phyloP scores from a whole-genome alignment of 2,113 vertebrate genomes.

The Solea senegalensis region DNA sequence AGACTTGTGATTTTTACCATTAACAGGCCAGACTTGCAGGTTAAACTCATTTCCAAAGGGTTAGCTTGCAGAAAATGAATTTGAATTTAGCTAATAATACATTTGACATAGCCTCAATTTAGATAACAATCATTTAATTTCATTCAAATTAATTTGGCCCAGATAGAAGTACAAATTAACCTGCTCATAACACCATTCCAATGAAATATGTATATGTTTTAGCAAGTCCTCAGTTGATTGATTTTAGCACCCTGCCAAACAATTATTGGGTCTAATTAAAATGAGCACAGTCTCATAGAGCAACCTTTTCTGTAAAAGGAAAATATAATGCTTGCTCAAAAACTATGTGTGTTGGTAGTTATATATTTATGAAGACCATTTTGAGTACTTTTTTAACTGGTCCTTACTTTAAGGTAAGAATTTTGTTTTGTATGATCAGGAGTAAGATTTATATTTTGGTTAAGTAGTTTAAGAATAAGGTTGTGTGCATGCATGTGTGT shows the following conservation, averaged over 20 bases:
- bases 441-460: too few species aligned
- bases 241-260: conserved; percentile 55
- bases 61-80: conserved; percentile 31
- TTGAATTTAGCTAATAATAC: conserved; percentile 40
- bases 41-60: conserved; percentile 57
- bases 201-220: conserved; percentile 38
- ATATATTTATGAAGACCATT: too few species aligned
- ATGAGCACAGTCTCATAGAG: conserved; percentile 10
- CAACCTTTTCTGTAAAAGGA: conserved; percentile 2
- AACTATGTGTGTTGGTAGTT: too few species aligned
- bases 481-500: neutral
- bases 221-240: conserved; percentile 47
- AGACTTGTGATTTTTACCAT: conserved; percentile 13
- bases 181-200: conserved; percentile 9
- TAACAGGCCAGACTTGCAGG: conserved; percentile 32
- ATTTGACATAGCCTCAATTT: conserved; percentile 42
- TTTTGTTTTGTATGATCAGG: too few species aligned
- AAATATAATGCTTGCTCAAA: neutral
- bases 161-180: conserved; percentile 53
- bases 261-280: conserved; percentile 45
- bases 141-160: conserved; percentile 54
- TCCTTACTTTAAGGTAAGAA: too few species aligned
- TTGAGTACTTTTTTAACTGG: too few species aligned
- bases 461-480: neutral
- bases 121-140: conserved; percentile 67